Percentiles rank a stretch among this genome's conserved stretches.
Conservation (phyloP, 1,140 invertebrate genomes). For the Drosophila asahinai region DNA sequence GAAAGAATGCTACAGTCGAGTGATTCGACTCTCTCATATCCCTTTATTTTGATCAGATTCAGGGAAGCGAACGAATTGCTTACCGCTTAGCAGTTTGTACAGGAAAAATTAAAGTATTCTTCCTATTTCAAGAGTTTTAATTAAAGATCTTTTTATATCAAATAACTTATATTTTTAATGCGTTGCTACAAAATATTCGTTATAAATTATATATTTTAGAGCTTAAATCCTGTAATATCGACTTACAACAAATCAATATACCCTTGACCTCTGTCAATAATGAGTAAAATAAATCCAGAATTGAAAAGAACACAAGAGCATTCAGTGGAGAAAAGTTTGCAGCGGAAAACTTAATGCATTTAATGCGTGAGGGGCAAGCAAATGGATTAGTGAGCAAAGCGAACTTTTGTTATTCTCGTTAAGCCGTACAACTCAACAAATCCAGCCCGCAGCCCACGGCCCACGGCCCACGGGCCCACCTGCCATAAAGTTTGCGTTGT, state of each 20-base stretch:
- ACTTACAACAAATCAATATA: background rate
- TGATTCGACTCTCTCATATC: constrained; percentile 1
- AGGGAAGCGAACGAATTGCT: too few species aligned
- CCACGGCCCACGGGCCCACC: constrained; percentile 13
- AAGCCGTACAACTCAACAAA: constrained; percentile 21
- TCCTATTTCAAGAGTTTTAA: too few species aligned
- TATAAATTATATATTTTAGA: too few species aligned
- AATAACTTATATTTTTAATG: too few species aligned
- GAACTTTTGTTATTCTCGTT: constrained; percentile 43
- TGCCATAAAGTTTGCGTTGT: constrained; percentile 70
- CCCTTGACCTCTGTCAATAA: background rate
- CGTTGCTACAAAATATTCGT: background rate
- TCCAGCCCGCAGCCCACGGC: background rate
- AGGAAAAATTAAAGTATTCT: background rate
- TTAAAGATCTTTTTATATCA: too few species aligned
- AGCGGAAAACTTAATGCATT: constrained; percentile 72
- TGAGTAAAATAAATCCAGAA: constrained; percentile 11
- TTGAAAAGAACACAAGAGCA: constrained; percentile 20
- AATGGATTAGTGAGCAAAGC: constrained; percentile 65
- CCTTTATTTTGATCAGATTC: too few species aligned
- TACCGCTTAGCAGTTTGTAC: too few species aligned
- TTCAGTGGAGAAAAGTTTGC: constrained; percentile 43
- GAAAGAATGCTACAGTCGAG: background rate
- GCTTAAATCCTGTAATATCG: background rate
- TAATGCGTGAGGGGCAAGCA: constrained; percentile 79